Percentiles rank a stretch among this genome's conserved stretches.
These are phyloP conservation scores for Carassius auratus DNA, from an alignment of 2,113 vertebrate genomes.

Conservation along the genomic window DNA sequence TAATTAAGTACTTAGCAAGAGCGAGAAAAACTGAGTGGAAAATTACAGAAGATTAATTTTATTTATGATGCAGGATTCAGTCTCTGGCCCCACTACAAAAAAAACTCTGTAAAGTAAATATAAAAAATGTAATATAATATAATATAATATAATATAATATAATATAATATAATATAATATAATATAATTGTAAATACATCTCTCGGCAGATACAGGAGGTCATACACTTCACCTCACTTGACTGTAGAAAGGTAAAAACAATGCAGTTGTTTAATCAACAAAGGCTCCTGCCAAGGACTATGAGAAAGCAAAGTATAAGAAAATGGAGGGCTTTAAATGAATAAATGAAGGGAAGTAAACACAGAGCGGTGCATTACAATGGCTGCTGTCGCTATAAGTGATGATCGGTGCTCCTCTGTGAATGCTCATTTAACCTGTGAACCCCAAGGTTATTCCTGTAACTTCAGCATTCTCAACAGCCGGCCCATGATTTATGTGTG, in stretches of 20 bases:
- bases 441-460: slow-evolving; percentile 91
- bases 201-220: not conserved
- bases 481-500: slow-evolving; percentile 90
- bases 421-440: slow-evolving; percentile 85
- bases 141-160: not conserved
- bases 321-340: slow-evolving; percentile 31
- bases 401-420: slow-evolving; percentile 68
- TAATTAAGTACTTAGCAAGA: slow-evolving; percentile 42
- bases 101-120: no score
- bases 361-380: slow-evolving; percentile 46
- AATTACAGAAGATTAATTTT: not conserved
- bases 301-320: not conserved
- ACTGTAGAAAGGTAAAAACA: slow-evolving; percentile 1
- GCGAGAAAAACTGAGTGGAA: not conserved
- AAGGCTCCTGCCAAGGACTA: not conserved
- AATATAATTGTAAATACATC: not conserved
- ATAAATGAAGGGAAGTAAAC: slow-evolving; percentile 41
- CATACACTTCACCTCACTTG: not conserved
- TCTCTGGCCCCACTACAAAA: not conserved
- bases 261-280: slow-evolving; percentile 21
- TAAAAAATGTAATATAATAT: not conserved
- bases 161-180: no score
- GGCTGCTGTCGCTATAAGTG: slow-evolving; percentile 46
- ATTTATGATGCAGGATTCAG: not conserved
- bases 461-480: slow-evolving; percentile 71